Base-by-base conservation (phyloP, 1,140 invertebrate genomes). In the Drosophila tristis region DNA sequence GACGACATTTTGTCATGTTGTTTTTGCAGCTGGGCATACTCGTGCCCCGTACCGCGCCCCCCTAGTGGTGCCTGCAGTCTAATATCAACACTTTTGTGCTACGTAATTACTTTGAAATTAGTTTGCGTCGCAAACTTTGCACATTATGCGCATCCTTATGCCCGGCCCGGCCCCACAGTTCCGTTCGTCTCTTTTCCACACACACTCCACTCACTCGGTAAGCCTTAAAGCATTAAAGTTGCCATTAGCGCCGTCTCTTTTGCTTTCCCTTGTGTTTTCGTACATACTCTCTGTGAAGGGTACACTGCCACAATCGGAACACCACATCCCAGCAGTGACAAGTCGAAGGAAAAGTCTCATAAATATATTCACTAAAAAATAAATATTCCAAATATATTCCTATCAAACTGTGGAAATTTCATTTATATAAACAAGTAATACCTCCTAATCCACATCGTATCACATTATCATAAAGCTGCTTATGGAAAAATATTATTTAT, bases 21-120 rank as follows among this genome's bases (percentile, higher is more conserved):
- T 86, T 87, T 78, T 81, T 86, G 78, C 61, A 63, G 60, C 74
- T 77, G 44, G 39, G 23, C 63, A 60, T 65, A 23, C 60, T 35
- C 59, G 49, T 42, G 15, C n/a, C 49, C 49, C 15, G 39, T 35
- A 51, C 29, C 8, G 31, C 44, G 23, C 44, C 26, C 47, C 42
- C 39, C 20, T n/a, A 4, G 29, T 49, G 47, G 25, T 39, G 35
- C 60, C 74, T 72, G 82, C 82, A 78, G 78, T 87, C 82, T 86
- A 89, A 89, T 89, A 89, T 89, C 84, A 89, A 89, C 84, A 89
- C 84, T 89, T 89, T 89, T 89, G 85, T 89, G 84, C 84, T 89
- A 78, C 84, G 84, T 89, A 89, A 89, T 89, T 89, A 89, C 84
- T 89, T 89, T 89, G 84, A 89, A 89, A 89, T 89, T 89, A 89